Evolutionary conservation across 2,888 invertebrate species (phyloP).

Genomic region (Eupithecia subumbrata): DNA sequence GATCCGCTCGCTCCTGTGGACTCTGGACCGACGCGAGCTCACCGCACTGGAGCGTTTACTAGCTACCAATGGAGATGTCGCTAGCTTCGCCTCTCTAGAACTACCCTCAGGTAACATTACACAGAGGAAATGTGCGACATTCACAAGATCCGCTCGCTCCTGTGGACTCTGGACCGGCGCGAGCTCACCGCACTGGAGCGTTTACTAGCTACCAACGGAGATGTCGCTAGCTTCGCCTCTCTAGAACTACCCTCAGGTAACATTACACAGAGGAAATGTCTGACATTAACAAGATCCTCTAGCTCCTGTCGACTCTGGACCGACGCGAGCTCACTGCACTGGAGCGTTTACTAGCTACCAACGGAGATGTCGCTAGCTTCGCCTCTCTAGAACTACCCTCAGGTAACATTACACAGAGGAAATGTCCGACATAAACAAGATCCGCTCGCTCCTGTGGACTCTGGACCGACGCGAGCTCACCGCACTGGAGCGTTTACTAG

Average conservation of each 20-base stretch:
- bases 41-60: constrained; percentile 93
- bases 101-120: constrained; percentile 54
- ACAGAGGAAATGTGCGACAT: constrained; percentile 95
- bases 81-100: constrained; percentile 73
- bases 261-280: too few species aligned
- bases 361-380: constrained; percentile 54
- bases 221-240: constrained; percentile 8
- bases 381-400: constrained; percentile 4
- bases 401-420: background rate
- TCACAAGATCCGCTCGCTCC: constrained; percentile 94
- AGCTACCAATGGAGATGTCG: constrained; percentile 94
- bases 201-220: constrained; percentile 91
- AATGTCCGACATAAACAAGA: background rate
- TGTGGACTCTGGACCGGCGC: constrained; percentile 93
- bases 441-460: constrained; percentile 93
- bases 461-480: constrained; percentile 85
- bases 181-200: constrained; percentile 95
- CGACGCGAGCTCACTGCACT: constrained; percentile 84
- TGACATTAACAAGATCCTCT: constrained; percentile 75
- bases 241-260: constrained; percentile 9
- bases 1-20: constrained; percentile 95
- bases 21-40: constrained; percentile 92
- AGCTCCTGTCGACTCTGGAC: constrained; percentile 94
- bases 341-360: constrained; percentile 95
- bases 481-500: constrained; percentile 93